Evolutionary conservation across 2,888 invertebrate species (phyloP).

Genomic region (Lasius platythorax): DNA sequence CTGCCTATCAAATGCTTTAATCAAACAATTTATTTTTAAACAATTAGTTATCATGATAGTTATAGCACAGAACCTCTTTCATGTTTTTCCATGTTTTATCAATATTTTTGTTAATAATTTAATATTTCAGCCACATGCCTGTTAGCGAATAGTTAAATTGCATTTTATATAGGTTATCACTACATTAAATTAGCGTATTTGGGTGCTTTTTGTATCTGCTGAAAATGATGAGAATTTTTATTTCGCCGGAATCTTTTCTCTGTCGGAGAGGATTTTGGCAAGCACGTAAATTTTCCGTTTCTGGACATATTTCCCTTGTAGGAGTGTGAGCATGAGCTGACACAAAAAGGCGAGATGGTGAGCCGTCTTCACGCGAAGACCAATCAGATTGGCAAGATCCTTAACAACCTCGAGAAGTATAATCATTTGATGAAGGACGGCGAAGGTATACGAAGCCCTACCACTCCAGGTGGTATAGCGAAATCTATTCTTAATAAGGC

Average conservation of each 20-base stretch:
- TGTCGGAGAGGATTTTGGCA: conserved; percentile 15
- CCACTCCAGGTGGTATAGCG: conserved; percentile 82
- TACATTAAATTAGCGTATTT: neutral
- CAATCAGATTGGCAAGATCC: conserved; percentile 97
- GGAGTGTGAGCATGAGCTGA: conserved; percentile 98
- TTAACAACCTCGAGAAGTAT: conserved; percentile 96
- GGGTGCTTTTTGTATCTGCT: neutral
- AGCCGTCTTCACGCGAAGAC: conserved; percentile 97
- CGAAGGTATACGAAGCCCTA: conserved; percentile 85
- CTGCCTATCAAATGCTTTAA: neutral
- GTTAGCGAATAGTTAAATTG: conserved; percentile 22
- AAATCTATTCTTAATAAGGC: conserved; percentile 79
- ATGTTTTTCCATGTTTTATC: conserved; percentile 4
- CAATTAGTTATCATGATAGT: neutral
- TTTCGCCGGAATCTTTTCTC: conserved; percentile 28
- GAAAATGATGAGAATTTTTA: neutral
- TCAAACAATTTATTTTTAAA: conserved; percentile 14
- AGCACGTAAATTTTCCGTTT: conserved; percentile 68
- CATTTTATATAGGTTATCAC: neutral
- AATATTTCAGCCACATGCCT: conserved; percentile 11
- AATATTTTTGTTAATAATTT: conserved; percentile 4
- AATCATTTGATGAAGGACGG: conserved; percentile 90
- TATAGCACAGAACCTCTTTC: neutral
- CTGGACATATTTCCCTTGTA: conserved; percentile 86
- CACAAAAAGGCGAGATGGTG: conserved; percentile 98